Base-by-base conservation (phyloP, 2,797 vertebrate species). In the Centropyge bicolor region DNA sequence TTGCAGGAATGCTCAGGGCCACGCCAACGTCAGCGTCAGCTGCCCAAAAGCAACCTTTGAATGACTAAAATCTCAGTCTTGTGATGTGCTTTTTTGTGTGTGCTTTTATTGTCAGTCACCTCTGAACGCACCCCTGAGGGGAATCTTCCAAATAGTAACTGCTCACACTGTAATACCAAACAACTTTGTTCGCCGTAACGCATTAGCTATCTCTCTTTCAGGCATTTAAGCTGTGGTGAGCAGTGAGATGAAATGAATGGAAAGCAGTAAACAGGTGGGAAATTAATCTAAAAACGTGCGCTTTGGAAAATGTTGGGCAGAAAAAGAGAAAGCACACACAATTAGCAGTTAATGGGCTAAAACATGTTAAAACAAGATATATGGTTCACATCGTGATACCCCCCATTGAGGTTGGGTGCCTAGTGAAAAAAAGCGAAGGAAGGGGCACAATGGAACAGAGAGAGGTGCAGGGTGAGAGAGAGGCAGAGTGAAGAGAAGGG, bases 271-370 rank as follows among this genome's bases (percentile, higher is more conserved):
- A 41, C 24, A 70, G 8, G 40, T 24, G 20, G 8, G 48, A 24
- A 22, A 64, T 56, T 3, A 11, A 40, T 51, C 54, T 51, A 40
- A 46, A 63, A 82, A 45, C 1, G 0, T 49, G 16, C 71, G 61
- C 27, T 52, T 24, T 55, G 59, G 36, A 45, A 83, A 65, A 76
- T 9, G 46, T 51, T n/a, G 35, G n/a, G 72, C 55, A 59, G 46
- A 78, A 56, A n/a, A 83, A 70, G 22, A 70, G 24, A 31, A 59
- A 62, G 46, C 45, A 65, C 16, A 70, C 14, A 57, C 27, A 70
- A 65, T 79, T 70, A 77, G 59, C 41, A 64, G 46, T 52, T 79
- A 74, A 84, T 70, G 70, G 24, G 43, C 70, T 78, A 41, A 73
- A 73, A 41, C 62, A n/a, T 17, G 13, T 61, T 81, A 13, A 69